phyloP scores from a whole-genome alignment of 92 coral and sea anemone species.

The Parazoanthus darwini region DNA sequence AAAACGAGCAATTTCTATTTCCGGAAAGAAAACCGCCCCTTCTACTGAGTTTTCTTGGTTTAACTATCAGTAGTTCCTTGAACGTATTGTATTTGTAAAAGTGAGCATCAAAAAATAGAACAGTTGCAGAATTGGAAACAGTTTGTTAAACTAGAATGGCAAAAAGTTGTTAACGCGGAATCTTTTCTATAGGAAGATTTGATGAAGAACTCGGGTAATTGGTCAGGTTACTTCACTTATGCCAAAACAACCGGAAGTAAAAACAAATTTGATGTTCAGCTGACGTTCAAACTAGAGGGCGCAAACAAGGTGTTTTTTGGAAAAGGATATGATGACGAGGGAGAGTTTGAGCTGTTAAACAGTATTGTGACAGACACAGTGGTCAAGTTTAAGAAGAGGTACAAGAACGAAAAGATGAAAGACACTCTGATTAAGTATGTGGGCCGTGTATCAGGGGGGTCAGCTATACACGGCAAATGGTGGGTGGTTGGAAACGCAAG shows the following conservation, averaged over 20 bases:
- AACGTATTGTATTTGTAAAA: no score
- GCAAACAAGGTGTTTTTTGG: conserved; percentile 74
- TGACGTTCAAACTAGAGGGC: conserved; percentile 76
- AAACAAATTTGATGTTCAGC: conserved; percentile 65
- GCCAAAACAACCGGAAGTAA: conserved; percentile 83
- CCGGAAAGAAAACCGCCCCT: no score
- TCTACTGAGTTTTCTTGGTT: no score
- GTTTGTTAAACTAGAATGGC: neutral
- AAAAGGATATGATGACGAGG: conserved; percentile 70
- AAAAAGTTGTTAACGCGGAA: neutral
- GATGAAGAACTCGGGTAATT: conserved; percentile 82
- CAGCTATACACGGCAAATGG: conserved; percentile 81
- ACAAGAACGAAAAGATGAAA: conserved; percentile 43
- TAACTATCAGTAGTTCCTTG: no score
- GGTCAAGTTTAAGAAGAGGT: conserved; percentile 71
- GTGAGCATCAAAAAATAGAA: no score
- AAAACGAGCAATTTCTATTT: no score
- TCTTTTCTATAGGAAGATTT: conserved; percentile 56
- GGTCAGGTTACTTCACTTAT: conserved; percentile 88
- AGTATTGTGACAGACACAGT: conserved; percentile 69
- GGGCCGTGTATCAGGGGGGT: conserved; percentile 65
- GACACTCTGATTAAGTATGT: conserved; percentile 67
- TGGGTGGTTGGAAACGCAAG: conserved; percentile 67
- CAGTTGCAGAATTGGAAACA: neutral
- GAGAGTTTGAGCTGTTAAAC: conserved; percentile 70